phyloP scores from a whole-genome alignment of 53 echinoderm and acorn worm genomes.

The Zoroaster sp. region DNA sequence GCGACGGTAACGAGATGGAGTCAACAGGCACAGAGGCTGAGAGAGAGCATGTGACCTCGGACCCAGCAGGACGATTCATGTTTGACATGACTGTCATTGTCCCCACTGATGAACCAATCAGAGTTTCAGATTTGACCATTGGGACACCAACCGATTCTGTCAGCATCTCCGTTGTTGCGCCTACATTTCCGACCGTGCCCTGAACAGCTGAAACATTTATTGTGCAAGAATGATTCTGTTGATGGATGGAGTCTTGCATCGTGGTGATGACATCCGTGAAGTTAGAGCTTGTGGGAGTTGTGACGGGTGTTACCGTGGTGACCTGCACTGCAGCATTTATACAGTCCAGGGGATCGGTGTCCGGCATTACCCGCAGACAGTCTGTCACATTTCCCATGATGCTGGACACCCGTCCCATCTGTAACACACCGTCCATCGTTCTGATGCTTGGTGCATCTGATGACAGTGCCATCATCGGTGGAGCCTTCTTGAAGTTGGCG shows the following conservation, averaged over 20 bases:
- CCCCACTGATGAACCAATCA: neutral
- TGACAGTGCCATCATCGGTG: neutral
- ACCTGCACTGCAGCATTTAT: slow-evolving; percentile 1
- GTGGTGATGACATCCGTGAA: slow-evolving; percentile 18
- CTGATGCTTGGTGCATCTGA: neutral
- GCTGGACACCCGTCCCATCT: slow-evolving; percentile 49
- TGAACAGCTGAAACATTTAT: neutral
- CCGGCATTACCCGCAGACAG: slow-evolving; percentile 51
- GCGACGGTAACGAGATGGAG: slow-evolving; percentile 16
- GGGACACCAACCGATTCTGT: neutral
- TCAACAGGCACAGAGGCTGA: slow-evolving; percentile 26
- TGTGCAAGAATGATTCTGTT: neutral
- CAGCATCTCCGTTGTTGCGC: neutral
- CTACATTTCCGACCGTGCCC: neutral
- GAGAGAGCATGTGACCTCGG: neutral
- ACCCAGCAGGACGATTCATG: slow-evolving; percentile 1
- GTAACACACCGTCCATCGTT: slow-evolving; percentile 4
- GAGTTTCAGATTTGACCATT: neutral
- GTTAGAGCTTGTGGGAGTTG: neutral
- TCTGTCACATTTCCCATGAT: slow-evolving; percentile 57
- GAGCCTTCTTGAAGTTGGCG: neutral
- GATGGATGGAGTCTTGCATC: neutral
- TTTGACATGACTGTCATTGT: slow-evolving; percentile 27
- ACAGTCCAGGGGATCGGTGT: slow-evolving; percentile 8
- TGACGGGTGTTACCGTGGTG: neutral